Evolutionary conservation across 2,888 invertebrate genomes (phyloP).

Genomic region (Dryococelus australis): DNA sequence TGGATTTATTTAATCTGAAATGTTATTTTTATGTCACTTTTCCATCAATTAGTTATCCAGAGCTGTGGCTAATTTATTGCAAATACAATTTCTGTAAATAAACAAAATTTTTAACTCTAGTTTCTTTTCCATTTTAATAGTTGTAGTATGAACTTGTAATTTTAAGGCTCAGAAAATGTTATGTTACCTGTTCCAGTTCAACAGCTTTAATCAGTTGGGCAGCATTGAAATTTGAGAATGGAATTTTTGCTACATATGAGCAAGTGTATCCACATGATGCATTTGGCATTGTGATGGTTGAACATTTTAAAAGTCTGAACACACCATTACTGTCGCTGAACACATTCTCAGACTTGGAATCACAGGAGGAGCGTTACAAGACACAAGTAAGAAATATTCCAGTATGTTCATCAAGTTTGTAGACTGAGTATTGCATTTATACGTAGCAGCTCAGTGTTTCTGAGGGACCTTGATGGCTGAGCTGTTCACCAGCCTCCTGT

Average conservation of each 20-base stretch:
- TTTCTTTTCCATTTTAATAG: too few species aligned
- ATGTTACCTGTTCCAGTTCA: slow-evolving; percentile 51
- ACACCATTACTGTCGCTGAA: slow-evolving; percentile 58
- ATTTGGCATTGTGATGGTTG: slow-evolving; percentile 54
- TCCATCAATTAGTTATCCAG: too few species aligned
- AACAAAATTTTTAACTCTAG: too few species aligned
- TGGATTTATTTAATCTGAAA: too few species aligned
- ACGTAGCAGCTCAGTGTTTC: too few species aligned
- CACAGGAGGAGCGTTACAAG: slow-evolving; percentile 55
- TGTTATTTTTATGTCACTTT: too few species aligned
- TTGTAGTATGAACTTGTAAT: not conserved
- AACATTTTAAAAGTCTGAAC: slow-evolving; percentile 57
- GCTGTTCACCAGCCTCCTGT: too few species aligned
- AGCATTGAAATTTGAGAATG: slow-evolving; percentile 54
- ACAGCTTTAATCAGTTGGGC: slow-evolving; percentile 57
- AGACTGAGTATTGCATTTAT: too few species aligned
- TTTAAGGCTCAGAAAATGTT: not conserved
- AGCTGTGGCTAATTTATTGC: too few species aligned
- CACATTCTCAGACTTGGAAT: slow-evolving; percentile 53
- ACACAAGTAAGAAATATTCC: slow-evolving; percentile 51
- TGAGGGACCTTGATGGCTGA: too few species aligned
- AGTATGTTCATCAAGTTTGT: not conserved
- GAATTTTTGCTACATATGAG: slow-evolving; percentile 59
- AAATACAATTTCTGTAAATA: too few species aligned
- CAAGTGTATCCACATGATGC: slow-evolving; percentile 55